phyloP scores from a whole-genome alignment of 1,140 invertebrate genomes.

The Thaumetopoea pityocampa region DNA sequence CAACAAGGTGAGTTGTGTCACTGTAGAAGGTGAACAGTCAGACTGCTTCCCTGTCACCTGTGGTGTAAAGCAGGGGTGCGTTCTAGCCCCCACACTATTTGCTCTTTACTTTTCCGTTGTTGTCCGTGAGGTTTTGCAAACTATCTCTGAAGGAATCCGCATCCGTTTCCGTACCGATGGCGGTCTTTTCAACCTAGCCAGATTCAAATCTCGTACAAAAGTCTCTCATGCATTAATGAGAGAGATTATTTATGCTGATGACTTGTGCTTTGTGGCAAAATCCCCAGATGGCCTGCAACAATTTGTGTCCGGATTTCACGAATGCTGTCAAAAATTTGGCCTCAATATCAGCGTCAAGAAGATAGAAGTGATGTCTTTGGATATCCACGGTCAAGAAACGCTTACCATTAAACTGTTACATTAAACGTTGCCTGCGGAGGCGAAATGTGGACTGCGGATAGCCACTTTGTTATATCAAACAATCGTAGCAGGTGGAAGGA shows the following conservation, averaged over 20 bases:
- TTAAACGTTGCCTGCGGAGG: too few relatives aligned
- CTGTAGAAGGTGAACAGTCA: slow-evolving; percentile 13
- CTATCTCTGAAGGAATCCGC: slow-evolving; percentile 9
- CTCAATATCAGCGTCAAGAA: slow-evolving; percentile 24
- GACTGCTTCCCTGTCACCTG: slow-evolving; percentile 20
- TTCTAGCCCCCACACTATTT: slow-evolving; percentile 24
- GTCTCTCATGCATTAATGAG: slow-evolving; percentile 8
- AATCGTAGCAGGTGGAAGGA: too few relatives aligned
- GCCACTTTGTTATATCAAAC: too few relatives aligned
- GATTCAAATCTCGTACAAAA: too few relatives aligned
- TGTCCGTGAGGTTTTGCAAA: slow-evolving; percentile 10
- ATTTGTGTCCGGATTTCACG: slow-evolving; percentile 10
- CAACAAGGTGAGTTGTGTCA: slow-evolving; percentile 21
- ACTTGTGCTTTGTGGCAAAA: slow-evolving; percentile 22
- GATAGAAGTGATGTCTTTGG: slow-evolving; percentile 24
- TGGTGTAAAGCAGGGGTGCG: slow-evolving; percentile 26
- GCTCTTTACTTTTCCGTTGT: slow-evolving; percentile 23
- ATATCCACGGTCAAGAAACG: slow-evolving; percentile 11
- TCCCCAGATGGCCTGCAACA: slow-evolving; percentile 18
- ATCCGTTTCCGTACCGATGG: slow-evolving; percentile 16
- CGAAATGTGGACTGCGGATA: too few relatives aligned
- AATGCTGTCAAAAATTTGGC: slow-evolving; percentile 21
- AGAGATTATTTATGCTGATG: slow-evolving; percentile 21
- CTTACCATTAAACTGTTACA: slow-evolving; percentile 14
- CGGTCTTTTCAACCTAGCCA: slow-evolving; percentile 11